Base-by-base conservation (phyloP, 2,113 vertebrate species). In the Atrichornis clamosus region DNA sequence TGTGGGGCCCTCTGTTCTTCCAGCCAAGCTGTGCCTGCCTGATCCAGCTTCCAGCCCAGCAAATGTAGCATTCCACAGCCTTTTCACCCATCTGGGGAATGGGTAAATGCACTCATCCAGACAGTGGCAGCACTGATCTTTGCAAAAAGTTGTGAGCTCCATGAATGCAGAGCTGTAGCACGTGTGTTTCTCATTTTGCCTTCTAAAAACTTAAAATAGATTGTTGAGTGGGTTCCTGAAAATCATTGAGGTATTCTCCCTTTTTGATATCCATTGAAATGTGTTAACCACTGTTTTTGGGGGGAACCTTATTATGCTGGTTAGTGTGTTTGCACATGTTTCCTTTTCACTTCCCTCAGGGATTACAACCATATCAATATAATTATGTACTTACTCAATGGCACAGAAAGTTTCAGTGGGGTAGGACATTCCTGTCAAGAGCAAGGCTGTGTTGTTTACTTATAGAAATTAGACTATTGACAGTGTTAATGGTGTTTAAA, bases 401-500 rank as follows among this genome's bases (percentile, higher is more conserved):
- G 46, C 59, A 35, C 23, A 22, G 60, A 41, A 96, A 80, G 65
- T 91, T 89, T 91, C 65, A 46, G 52, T 52, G 59, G 80, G 65
- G 12, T 39, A 47, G 62, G 64, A 52, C 75, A 80, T 90, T 67
- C 17, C 72, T 90, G 56, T 72, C 39, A 77, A 92, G 50, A 94
- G 32, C 32, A 47, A 67, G 17, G 47, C 82, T 49, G 8, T 63
- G 53, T 58, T 93, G 53, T 96, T 96, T 93, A 74, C 49, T 49
- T 90, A 56, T 2, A 93, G 81, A 96, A 95, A 93, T 94, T 72
- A 93, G 55, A 65, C 60, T 95, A 53, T 83, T 94, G 93, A 69
- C 80, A 64, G 33, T 90, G 64, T 63, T 96, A 92, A 91, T 90
- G 26, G 68, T 82, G 79, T 95, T 97, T 93, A 86, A 91, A 87